phyloP scores from a whole-genome alignment of 2,797 vertebrate genomes.

The Sebastes wilsoni region DNA sequence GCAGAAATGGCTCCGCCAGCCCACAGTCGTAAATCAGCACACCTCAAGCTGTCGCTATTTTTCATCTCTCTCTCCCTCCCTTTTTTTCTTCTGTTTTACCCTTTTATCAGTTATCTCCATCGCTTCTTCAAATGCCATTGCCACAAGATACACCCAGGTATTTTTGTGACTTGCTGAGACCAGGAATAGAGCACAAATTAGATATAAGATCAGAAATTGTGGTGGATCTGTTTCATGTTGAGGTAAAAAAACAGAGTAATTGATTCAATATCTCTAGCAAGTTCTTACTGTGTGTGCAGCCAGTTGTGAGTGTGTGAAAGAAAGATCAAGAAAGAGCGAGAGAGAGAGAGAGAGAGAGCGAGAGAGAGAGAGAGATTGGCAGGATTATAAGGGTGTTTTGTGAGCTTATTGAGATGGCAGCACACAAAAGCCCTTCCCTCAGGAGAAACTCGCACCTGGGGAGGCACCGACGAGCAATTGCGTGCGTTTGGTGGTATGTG shows the following conservation, averaged over 20 bases:
- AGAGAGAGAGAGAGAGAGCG: background rate
- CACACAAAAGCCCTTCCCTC: conserved; percentile 75
- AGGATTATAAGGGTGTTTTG: conserved; percentile 78
- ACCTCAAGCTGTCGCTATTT: conserved; percentile 56
- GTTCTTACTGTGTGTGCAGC: conserved; percentile 5
- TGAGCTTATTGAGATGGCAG: conserved; percentile 70
- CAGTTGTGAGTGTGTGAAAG: background rate
- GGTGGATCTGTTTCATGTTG: background rate
- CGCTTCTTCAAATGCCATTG: conserved; percentile 14
- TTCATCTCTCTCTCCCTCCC: conserved; percentile 10
- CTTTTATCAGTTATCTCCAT: conserved; percentile 31
- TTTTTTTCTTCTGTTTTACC: conserved; percentile 14
- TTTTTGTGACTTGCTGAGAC: conserved; percentile 1
- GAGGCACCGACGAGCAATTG: conserved; percentile 43
- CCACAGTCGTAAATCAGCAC: conserved; percentile 67
- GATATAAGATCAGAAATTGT: background rate
- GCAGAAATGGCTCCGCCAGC: conserved; percentile 36
- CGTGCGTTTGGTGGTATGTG: conserved; percentile 16
- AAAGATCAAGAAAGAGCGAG: background rate
- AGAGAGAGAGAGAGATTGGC: conserved; percentile 45
- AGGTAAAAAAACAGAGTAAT: conserved; percentile 9
- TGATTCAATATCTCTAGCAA: background rate
- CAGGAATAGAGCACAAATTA: background rate
- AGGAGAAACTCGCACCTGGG: conserved; percentile 78
- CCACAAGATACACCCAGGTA: conserved; percentile 7